Conservation (phyloP, 2,888 invertebrate species). For the Phyllotreta striolata region DNA sequence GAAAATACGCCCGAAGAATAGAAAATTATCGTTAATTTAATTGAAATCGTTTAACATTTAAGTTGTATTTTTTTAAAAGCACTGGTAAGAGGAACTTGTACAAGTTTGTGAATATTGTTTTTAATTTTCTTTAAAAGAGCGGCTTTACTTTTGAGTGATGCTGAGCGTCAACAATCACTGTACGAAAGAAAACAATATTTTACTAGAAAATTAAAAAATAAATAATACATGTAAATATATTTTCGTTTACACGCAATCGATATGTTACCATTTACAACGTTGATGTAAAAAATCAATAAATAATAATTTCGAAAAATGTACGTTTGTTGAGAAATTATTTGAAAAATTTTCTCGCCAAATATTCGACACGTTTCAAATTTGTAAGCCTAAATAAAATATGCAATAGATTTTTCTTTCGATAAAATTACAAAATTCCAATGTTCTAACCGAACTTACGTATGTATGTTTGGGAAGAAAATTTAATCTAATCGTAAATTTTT, state of each 20-base stretch:
- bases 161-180: slow-evolving; percentile 15
- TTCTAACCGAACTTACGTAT: too few relatives aligned
- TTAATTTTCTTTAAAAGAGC: slow-evolving; percentile 9
- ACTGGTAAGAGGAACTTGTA: slow-evolving; percentile 12
- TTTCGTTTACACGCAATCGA: slow-evolving; percentile 9
- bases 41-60: background rate
- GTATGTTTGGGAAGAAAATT: too few relatives aligned
- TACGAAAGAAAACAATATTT: background rate
- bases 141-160: background rate
- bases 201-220: slow-evolving; percentile 6
- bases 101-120: slow-evolving; percentile 10
- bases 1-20: slow-evolving; percentile 4
- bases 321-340: background rate
- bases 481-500: too few relatives aligned
- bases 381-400: too few relatives aligned
- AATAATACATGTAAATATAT: slow-evolving; percentile 9
- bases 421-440: too few relatives aligned
- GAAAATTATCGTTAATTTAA: slow-evolving; percentile 12
- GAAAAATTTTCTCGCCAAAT: too few relatives aligned
- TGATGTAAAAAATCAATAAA: too few relatives aligned
- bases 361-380: too few relatives aligned
- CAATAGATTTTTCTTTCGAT: too few relatives aligned
- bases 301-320: background rate
- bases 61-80: slow-evolving; percentile 8
- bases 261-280: slow-evolving; percentile 6